Evolutionary conservation across 2,797 vertebrate genomes (phyloP).

Genomic region (Peromyscus melanophrys): DNA sequence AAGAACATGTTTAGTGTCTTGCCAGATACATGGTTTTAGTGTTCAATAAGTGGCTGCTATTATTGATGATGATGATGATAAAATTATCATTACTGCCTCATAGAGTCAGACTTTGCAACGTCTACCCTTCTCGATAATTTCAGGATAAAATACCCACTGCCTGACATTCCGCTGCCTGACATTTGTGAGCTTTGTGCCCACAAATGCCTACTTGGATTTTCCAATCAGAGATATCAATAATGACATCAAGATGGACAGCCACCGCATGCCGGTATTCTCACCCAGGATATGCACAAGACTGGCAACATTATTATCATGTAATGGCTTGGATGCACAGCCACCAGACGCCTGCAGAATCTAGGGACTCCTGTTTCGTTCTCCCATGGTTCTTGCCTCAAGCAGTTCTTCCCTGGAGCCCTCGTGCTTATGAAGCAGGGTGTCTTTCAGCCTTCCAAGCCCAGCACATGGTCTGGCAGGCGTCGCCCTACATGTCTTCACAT

Average conservation of each 20-base stretch:
- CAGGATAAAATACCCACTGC: neutral
- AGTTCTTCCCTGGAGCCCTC: conserved; percentile 59
- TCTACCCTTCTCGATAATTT: conserved; percentile 6
- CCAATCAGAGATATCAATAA: neutral
- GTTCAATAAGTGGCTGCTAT: neutral
- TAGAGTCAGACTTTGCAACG: neutral
- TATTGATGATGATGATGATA: neutral
- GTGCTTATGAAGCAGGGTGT: conserved; percentile 84
- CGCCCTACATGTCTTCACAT: fast-evolving
- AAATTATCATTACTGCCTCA: neutral
- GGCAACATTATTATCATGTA: conserved; percentile 95
- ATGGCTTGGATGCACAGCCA: conserved; percentile 95
- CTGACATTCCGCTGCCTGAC: too few species aligned
- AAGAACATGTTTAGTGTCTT: neutral
- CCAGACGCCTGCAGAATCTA: conserved; percentile 93
- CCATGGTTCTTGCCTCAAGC: conserved; percentile 51
- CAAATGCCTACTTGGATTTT: neutral
- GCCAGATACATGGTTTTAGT: neutral
- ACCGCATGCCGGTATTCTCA: conserved; percentile 90
- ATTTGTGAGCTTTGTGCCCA: neutral
- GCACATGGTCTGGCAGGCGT: neutral
- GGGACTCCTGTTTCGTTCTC: conserved; percentile 88
- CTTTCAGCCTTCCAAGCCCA: neutral
- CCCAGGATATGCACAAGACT: conserved; percentile 92
- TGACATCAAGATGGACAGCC: conserved; percentile 57